Evolutionary conservation across 1,140 invertebrate species (phyloP).

Genomic region (Bombus fervidus): DNA sequence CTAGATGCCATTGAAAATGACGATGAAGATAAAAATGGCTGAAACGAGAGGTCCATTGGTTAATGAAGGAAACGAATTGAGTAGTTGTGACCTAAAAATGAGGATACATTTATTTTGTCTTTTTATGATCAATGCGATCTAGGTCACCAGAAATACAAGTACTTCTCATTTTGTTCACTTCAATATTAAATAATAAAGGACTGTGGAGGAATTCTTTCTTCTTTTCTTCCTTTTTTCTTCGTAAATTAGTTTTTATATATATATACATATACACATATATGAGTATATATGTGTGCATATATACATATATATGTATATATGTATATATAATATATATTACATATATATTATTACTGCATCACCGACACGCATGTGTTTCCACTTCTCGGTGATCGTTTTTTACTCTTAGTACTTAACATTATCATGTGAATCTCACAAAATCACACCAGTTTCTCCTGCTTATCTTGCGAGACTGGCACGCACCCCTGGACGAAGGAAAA

Average conservation of each 20-base stretch:
- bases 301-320: conserved; percentile 62
- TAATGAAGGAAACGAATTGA: conserved; percentile 69
- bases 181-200: conserved; percentile 81
- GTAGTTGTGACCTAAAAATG: conserved; percentile 87
- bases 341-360: conserved; percentile 81
- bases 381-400: conserved; percentile 75
- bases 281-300: conserved; percentile 46
- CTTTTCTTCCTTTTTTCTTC: conserved; percentile 66
- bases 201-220: conserved; percentile 78
- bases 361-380: conserved; percentile 78
- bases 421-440: conserved; percentile 69
- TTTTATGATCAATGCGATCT: conserved; percentile 82
- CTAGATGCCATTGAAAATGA: conserved; percentile 64
- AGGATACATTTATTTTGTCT: conserved; percentile 87
- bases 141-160: conserved; percentile 82
- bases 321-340: conserved; percentile 80
- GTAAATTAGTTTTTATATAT: conserved; percentile 64
- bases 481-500: conserved; percentile 67
- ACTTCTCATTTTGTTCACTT: conserved; percentile 78
- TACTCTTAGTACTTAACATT: conserved; percentile 75
- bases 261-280: conserved; percentile 42
- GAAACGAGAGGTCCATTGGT: conserved; percentile 69
- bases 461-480: conserved; percentile 61
- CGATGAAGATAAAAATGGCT: conserved; percentile 49
- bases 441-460: conserved; percentile 69